phyloP scores from a whole-genome alignment of 2,113 vertebrate genomes.

The Kryptolebias marmoratus region DNA sequence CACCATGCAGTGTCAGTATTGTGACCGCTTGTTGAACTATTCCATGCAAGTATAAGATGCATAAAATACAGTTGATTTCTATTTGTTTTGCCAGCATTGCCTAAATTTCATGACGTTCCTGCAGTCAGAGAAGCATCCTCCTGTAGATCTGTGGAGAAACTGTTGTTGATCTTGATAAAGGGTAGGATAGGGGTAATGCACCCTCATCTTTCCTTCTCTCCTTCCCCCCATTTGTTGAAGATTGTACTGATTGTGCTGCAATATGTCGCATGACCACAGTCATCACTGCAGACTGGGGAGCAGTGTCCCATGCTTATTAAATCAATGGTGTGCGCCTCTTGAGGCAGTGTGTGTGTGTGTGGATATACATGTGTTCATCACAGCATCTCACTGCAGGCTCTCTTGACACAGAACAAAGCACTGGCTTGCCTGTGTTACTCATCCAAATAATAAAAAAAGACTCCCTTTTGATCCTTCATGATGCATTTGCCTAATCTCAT shows the following conservation, averaged over 20 bases:
- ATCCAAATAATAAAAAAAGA: constrained; percentile 30
- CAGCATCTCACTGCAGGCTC: constrained; percentile 38
- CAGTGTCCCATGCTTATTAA: constrained; percentile 62
- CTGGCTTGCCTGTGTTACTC: constrained; percentile 50
- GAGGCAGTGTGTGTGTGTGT: constrained; percentile 19
- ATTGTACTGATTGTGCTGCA: constrained; percentile 71
- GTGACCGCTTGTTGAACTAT: constrained; percentile 15
- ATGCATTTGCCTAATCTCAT: constrained; percentile 61
- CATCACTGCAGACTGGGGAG: constrained; percentile 61
- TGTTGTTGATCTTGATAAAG: constrained; percentile 72
- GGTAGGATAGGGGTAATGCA: constrained; percentile 30
- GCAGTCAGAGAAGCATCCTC: constrained; percentile 49
- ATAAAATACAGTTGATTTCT: constrained; percentile 22
- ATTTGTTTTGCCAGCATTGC: constrained; percentile 23
- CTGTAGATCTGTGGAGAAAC: constrained; percentile 53
- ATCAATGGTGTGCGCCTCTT: constrained; percentile 51
- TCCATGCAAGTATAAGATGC: constrained; percentile 1
- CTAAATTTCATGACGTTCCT: constrained; percentile 37
- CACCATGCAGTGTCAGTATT: constrained; percentile 16
- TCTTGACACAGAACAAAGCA: constrained; percentile 66
- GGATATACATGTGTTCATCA: constrained; percentile 48
- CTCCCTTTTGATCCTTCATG: constrained; percentile 64
- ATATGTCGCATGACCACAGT: constrained; percentile 72
- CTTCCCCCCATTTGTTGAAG: constrained; percentile 52
- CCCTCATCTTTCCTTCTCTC: constrained; percentile 16